A percentile compares a stretch with the other conserved stretches of the same genome.
These are phyloP conservation scores for Leucoma salicis DNA, from an alignment of 2,888 invertebrate genomes.

Conservation along the genomic window DNA sequence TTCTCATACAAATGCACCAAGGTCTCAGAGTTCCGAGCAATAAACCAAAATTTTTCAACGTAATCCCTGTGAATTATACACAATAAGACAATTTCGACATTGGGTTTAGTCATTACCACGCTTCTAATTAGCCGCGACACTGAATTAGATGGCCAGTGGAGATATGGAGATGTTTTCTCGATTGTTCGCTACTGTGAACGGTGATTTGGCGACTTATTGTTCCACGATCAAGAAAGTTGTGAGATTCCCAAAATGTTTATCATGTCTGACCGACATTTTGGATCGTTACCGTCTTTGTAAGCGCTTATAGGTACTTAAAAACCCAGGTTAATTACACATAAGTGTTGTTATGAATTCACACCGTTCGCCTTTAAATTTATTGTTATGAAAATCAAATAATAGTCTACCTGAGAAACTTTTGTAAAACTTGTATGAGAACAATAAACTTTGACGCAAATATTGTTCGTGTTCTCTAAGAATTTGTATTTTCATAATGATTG, in stretches of 20 bases:
- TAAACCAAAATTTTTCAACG: constrained; percentile 35
- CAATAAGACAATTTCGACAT: constrained; percentile 38
- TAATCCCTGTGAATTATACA: constrained; percentile 33
- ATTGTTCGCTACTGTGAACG: constrained; percentile 62
- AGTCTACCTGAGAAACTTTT: constrained; percentile 5
- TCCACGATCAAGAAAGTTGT: constrained; percentile 47
- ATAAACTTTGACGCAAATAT: constrained; percentile 3
- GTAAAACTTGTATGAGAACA: constrained; percentile 6
- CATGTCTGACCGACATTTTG: constrained; percentile 25
- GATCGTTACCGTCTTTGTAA: constrained; percentile 30
- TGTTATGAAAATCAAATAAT: constrained; percentile 7
- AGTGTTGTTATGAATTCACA: constrained; percentile 10
- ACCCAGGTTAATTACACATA: constrained; percentile 11
- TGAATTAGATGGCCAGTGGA: constrained; percentile 65
- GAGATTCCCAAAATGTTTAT: constrained; percentile 21
- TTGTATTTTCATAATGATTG: neutral
- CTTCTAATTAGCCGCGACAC: constrained; percentile 62
- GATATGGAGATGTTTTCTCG: constrained; percentile 64
- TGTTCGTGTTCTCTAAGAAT: neutral
- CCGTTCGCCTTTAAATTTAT: constrained; percentile 8
- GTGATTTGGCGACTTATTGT: constrained; percentile 45
- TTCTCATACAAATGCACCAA: constrained; percentile 24
- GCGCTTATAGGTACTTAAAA: constrained; percentile 15
- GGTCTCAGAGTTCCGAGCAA: constrained; percentile 31
- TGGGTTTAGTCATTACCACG: constrained; percentile 36